Evolutionary conservation across 2,113 vertebrate genomes (phyloP).

Genomic region (Lepisosteus osseus): DNA sequence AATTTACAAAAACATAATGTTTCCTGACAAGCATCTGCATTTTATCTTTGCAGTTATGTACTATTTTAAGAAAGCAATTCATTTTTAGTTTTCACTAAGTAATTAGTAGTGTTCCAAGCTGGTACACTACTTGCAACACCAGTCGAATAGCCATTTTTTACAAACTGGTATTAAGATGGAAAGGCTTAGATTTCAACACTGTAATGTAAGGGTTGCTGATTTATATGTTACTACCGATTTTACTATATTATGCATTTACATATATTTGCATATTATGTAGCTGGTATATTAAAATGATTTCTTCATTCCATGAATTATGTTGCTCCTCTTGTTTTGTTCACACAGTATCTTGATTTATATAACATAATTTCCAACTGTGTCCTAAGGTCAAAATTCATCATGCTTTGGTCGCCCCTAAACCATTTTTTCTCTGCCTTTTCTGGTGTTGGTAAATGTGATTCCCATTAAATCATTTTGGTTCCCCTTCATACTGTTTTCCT

Average conservation of each 20-base stretch:
- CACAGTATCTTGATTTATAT: too few species aligned
- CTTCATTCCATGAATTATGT: too few species aligned
- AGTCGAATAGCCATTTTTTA: neutral
- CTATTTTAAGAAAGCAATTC: slow-evolving; percentile 24
- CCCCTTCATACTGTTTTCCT: neutral
- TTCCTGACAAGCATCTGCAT: slow-evolving; percentile 10
- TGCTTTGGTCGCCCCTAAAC: too few species aligned
- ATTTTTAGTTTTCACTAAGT: slow-evolving; percentile 24
- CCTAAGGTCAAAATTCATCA: neutral
- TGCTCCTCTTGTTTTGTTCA: too few species aligned
- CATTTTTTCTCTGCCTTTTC: neutral
- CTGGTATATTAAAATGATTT: too few species aligned
- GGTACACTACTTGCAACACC: slow-evolving; percentile 13
- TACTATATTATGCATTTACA: too few species aligned
- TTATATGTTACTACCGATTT: too few species aligned
- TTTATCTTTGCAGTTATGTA: slow-evolving; percentile 7
- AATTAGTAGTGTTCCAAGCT: slow-evolving; percentile 30
- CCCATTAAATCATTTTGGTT: slow-evolving; percentile 1
- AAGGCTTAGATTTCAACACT: too few species aligned
- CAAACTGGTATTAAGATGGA: neutral
- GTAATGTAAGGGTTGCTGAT: too few species aligned
- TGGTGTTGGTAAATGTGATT: slow-evolving; percentile 6
- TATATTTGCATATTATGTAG: too few species aligned
- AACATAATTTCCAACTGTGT: neutral
- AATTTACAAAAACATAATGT: slow-evolving; percentile 8